These are phyloP conservation scores for Xenus cinereus DNA, from an alignment of 2,113 vertebrate species.

Conservation along the genomic window DNA sequence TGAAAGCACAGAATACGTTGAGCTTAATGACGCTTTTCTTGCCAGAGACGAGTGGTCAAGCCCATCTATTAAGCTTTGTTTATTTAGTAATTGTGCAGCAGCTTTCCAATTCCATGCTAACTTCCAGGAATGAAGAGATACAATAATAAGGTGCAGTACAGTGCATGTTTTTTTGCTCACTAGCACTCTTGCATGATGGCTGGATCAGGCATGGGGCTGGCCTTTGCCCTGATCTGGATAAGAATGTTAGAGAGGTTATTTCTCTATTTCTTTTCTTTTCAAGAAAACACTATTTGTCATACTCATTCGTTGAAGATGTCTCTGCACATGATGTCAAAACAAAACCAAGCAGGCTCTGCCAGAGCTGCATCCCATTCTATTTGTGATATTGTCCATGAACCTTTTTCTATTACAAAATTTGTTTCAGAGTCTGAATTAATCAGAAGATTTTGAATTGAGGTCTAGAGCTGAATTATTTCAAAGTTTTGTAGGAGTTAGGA, in stretches of 20 bases:
- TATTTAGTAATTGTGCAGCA: conserved; percentile 19
- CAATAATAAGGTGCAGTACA: not conserved
- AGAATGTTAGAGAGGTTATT: not conserved
- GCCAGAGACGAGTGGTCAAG: conserved; percentile 35
- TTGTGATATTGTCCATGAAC: not conserved
- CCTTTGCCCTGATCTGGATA: not conserved
- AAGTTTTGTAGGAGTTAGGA: not conserved
- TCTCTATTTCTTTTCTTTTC: not conserved
- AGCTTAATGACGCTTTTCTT: conserved; percentile 34
- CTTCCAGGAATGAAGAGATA: conserved; percentile 16
- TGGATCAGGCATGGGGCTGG: not conserved
- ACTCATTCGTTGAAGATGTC: not conserved
- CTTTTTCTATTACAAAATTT: not conserved
- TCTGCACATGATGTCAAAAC: not conserved
- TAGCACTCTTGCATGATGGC: not conserved
- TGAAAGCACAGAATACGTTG: conserved; percentile 1
- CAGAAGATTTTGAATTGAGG: not conserved
- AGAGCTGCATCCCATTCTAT: not conserved
- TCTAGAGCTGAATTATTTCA: not conserved
- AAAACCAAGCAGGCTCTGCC: not conserved
- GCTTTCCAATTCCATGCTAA: conserved; percentile 30
- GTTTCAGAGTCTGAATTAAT: not conserved
- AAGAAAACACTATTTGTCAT: not conserved
- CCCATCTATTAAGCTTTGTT: conserved; percentile 42
- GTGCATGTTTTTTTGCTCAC: not conserved